Evolutionary conservation across 1,140 invertebrate species (phyloP), one percentile per base, ranked within the genome.

Genomic region (Sitophilus oryzae): DNA sequence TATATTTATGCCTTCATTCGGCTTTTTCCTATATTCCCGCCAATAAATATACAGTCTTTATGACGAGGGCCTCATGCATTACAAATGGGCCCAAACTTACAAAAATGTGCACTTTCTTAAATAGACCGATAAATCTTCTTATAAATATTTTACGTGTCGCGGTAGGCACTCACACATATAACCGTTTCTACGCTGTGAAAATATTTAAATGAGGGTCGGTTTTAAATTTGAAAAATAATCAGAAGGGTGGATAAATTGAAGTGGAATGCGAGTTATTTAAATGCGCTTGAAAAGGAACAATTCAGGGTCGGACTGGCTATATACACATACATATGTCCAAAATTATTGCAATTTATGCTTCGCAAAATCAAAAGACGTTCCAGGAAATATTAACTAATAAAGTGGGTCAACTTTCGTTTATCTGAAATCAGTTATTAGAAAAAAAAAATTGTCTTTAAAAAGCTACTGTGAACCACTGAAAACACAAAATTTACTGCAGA

Each of bases 71-170:
- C 47, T 56, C 54, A 50, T 56, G 54, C 54, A 56, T 56, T 56
- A 56, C 54, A 56, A 56, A 56, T 56, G 54, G 42, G 54, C 38
- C 11, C 43, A 49, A 43, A 56, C 43, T 56, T 56, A 56, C 54
- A 56, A 56, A 43, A 51, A 50, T 50, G 46, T 56, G 54, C 54
- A 56, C 54, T 56, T 56, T 44, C 54, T 56, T 56, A 56, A 56
- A 56, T 56, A 37, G 47, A 50, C 41, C 48, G 14, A 56, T 56
- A 41, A 56, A 54, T 54, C 44, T 54, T 54, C 52, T 45, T 45
- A 53, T 53, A 30, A 22, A 53, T 53, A 53, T 36, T 53, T 43
- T 42, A 53, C 30, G 41, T 45, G 25, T 30, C 25, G 25, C 25
- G 25, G n/a, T n/a, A n/a, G n/a, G n/a, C n/a, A n/a, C n/a, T n/a